These are phyloP conservation scores for Drosophila mulleri DNA, from an alignment of 2,888 invertebrate species.

Conservation along the genomic window DNA sequence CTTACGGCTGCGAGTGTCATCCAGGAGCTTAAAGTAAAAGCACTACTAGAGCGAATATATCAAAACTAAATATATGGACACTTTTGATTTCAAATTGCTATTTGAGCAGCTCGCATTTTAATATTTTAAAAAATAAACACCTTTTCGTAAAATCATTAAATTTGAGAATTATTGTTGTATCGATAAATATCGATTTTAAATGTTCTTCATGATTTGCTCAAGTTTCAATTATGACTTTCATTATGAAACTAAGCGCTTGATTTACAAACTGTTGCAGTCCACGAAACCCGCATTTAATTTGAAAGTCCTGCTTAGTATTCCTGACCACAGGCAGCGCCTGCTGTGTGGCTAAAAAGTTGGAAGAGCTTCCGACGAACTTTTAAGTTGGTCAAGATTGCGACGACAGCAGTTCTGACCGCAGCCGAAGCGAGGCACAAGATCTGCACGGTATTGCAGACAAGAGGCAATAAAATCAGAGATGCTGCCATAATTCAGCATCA, in stretches of 20 bases:
- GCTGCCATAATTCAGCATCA: conserved; percentile 52
- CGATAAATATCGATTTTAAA: background rate
- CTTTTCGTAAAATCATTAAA: no score
- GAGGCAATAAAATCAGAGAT: conserved; percentile 64
- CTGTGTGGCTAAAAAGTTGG: conserved; percentile 26
- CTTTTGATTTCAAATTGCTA: no score
- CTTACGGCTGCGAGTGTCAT: background rate
- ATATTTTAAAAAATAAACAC: no score
- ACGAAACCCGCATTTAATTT: conserved; percentile 5
- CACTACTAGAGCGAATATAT: background rate
- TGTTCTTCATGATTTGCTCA: background rate
- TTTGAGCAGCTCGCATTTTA: no score
- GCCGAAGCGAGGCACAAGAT: background rate
- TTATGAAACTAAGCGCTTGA: background rate
- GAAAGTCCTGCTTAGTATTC: conserved; percentile 26
- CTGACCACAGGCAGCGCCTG: conserved; percentile 17
- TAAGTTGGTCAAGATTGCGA: conserved; percentile 37
- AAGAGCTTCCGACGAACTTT: conserved; percentile 43
- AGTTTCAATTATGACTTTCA: background rate
- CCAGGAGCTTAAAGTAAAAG: background rate
- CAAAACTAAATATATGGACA: no score
- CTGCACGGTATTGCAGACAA: conserved; percentile 13
- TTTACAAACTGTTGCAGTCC: conserved; percentile 11
- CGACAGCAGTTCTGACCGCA: conserved; percentile 36
- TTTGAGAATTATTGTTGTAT: background rate